phyloP scores from a whole-genome alignment of 92 coral and sea anemone genomes.

The Metridium senile region DNA sequence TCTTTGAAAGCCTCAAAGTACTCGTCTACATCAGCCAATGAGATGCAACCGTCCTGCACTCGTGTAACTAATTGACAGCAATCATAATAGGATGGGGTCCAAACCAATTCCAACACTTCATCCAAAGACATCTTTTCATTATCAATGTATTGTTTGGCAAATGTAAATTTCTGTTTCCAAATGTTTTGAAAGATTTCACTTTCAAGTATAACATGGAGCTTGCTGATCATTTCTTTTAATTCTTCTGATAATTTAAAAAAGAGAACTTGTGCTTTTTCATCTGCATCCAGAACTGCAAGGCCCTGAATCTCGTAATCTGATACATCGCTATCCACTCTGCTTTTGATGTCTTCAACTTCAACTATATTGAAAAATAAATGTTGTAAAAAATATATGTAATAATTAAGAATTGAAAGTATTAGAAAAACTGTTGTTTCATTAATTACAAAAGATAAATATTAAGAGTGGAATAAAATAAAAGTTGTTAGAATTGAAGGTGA shows the following conservation, averaged over 20 bases:
- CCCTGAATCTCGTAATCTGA: conserved; percentile 29
- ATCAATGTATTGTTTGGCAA: conserved; percentile 26
- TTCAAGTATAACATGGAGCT: conserved; percentile 39
- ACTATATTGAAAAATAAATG: conserved; percentile 28
- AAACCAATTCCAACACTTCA: conserved; percentile 45
- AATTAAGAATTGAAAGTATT: too few species aligned
- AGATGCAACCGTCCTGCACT: conserved; percentile 33
- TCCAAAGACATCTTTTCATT: conserved; percentile 34
- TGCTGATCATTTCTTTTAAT: conserved; percentile 41
- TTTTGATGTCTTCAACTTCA: conserved; percentile 22
- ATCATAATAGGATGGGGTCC: conserved; percentile 52
- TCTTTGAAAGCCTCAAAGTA: conserved; percentile 22
- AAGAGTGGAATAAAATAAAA: too few species aligned
- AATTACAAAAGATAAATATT: too few species aligned
- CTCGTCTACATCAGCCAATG: conserved; percentile 54
- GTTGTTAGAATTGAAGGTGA: too few species aligned
- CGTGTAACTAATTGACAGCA: conserved; percentile 26
- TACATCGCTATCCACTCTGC: conserved; percentile 23
- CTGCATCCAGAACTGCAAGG: conserved; percentile 23
- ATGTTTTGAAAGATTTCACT: conserved; percentile 58
- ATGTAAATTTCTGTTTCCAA: conserved; percentile 58
- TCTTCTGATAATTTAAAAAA: conserved; percentile 65
- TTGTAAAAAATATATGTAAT: background rate
- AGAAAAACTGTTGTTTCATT: too few species aligned
- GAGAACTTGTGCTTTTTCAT: conserved; percentile 12